Percentiles rank a stretch among this genome's conserved stretches.
These are phyloP conservation scores for Acanthis flammea DNA, from an alignment of 2,797 vertebrate species.

Conservation along the genomic window DNA sequence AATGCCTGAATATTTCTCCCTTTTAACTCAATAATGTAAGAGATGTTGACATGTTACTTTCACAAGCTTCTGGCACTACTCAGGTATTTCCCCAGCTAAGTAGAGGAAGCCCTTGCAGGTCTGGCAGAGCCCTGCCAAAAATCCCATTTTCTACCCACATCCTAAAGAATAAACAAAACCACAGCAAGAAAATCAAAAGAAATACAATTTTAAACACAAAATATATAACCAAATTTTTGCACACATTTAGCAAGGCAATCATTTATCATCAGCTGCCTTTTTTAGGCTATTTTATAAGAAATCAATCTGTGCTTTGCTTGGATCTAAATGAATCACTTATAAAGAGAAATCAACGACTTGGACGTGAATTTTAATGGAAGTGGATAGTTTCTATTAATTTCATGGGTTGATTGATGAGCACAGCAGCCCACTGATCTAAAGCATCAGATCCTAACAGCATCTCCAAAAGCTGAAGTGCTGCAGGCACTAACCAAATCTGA, in stretches of 20 bases:
- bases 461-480: background rate
- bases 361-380: background rate
- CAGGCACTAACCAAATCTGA: background rate
- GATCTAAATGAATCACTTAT: background rate
- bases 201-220: background rate
- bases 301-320: background rate
- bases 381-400: background rate
- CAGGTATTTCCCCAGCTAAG: background rate
- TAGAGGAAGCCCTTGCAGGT: background rate
- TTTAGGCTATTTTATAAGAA: background rate
- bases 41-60: background rate
- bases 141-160: rapidly evolving
- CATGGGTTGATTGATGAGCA: background rate
- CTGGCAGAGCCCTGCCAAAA: background rate
- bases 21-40: background rate
- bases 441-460: background rate
- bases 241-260: background rate
- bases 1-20: background rate
- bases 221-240: background rate
- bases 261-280: background rate
- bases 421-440: background rate
- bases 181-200: background rate
- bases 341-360: background rate
- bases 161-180: background rate
- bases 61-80: background rate